Percentiles rank a stretch among this genome's conserved stretches.
Evolutionary conservation across 2,888 invertebrate genomes (phyloP).

Genomic region (Drepana falcataria): DNA sequence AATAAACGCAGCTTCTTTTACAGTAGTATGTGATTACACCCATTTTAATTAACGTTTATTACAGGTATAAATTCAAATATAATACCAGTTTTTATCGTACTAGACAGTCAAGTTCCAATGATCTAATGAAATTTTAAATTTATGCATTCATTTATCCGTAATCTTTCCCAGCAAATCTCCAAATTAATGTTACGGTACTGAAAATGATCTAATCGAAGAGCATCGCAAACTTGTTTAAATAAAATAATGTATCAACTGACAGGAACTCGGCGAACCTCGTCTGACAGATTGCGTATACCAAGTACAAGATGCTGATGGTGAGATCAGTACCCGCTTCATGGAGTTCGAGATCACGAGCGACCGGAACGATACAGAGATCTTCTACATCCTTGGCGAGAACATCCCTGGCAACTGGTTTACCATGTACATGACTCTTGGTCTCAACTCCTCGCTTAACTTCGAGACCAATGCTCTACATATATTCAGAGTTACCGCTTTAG

Average conservation of each 20-base stretch:
- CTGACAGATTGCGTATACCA: constrained; percentile 53
- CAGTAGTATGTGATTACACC: no score
- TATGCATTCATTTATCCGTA: no score
- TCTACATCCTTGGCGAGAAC: constrained; percentile 46
- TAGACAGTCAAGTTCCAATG: no score
- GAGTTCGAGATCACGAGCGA: constrained; percentile 54
- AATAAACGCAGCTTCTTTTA: no score
- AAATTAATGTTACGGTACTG: no score
- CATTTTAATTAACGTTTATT: no score
- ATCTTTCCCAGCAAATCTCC: no score
- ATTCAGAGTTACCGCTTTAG: constrained; percentile 74
- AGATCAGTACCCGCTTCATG: constrained; percentile 65
- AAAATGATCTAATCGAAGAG: no score
- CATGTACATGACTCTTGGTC: constrained; percentile 54
- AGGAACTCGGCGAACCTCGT: constrained; percentile 62
- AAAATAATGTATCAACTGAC: constrained; percentile 1
- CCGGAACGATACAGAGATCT: constrained; percentile 50
- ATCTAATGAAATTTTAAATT: no score
- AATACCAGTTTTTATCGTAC: no score
- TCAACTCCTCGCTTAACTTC: constrained; percentile 52
- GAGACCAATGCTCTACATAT: constrained; percentile 74
- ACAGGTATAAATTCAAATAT: no score
- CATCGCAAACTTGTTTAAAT: not conserved
- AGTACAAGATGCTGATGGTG: constrained; percentile 61
- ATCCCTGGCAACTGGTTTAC: constrained; percentile 36